Evolutionary conservation across 2,888 invertebrate genomes (phyloP).

Genomic region (Ischnura elegans): DNA sequence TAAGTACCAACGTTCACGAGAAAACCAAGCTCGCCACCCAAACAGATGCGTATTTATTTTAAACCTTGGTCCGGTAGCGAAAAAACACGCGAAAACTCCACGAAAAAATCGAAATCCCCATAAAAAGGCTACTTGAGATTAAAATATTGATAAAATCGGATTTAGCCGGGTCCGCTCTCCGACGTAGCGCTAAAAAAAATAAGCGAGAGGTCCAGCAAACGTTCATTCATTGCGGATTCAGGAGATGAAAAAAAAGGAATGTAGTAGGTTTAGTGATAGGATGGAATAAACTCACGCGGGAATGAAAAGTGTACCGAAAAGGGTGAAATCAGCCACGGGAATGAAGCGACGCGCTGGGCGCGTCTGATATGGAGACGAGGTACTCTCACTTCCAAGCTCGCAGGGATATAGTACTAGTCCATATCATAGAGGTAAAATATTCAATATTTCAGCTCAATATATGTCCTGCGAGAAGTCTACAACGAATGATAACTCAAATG

Average conservation of each 20-base stretch:
- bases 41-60: not conserved
- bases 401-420: no score
- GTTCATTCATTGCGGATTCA: not conserved
- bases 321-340: not conserved
- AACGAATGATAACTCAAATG: no score
- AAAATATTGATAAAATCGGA: constrained; percentile 8
- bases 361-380: not conserved
- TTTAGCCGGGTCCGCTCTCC: not conserved
- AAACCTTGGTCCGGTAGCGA: not conserved
- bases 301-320: not conserved
- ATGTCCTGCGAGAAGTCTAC: no score
- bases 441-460: no score
- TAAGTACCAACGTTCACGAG: not conserved
- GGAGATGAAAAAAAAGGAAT: not conserved
- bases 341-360: not conserved
- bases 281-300: not conserved
- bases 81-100: not conserved
- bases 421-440: no score
- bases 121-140: constrained; percentile 22
- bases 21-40: no score
- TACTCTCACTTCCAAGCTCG: no score
- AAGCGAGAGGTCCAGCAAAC: not conserved
- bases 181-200: not conserved
- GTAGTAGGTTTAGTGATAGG: not conserved
- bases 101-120: not conserved